Percentiles rank a stretch among this genome's conserved stretches.
Conservation (phyloP, 92 coral and sea anemone species). For the Epizoanthus scotinus region DNA sequence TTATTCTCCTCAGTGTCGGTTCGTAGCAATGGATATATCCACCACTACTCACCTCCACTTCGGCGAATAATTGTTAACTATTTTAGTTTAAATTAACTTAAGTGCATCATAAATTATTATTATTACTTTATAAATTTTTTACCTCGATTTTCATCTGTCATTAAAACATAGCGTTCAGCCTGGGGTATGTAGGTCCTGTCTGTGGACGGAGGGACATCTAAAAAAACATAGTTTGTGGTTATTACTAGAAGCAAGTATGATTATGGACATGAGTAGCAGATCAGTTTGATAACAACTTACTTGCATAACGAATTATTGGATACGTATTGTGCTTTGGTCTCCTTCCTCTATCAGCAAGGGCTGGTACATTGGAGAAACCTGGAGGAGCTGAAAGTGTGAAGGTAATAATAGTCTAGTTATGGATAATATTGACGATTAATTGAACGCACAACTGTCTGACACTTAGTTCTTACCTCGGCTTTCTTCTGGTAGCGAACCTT, state of each 20-base stretch:
- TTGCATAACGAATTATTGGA: slow-evolving; percentile 8
- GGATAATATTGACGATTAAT: no score
- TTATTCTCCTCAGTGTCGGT: no score
- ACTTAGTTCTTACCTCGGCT: not conserved
- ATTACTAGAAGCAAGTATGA: not conserved
- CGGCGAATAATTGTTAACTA: no score
- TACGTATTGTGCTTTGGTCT: not conserved
- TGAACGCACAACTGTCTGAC: no score
- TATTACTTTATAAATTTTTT: not conserved
- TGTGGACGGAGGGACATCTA: slow-evolving; percentile 11
- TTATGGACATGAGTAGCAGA: no score
- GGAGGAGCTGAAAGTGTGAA: not conserved
- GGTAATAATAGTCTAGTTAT: no score
- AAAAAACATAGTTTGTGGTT: not conserved
- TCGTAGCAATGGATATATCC: no score
- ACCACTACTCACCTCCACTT: no score
- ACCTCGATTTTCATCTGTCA: slow-evolving; percentile 3
- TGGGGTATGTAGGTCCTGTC: not conserved
- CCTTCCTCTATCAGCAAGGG: not conserved
- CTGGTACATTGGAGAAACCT: not conserved
- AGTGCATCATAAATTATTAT: no score
- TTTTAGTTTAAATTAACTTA: no score
- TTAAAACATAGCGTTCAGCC: slow-evolving; percentile 5
- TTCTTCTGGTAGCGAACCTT: not conserved
- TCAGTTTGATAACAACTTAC: not conserved